These are phyloP conservation scores for rat (Rattus norvegicus) DNA, from an alignment of 2,113 vertebrate species.

Conservation along the genomic window DNA sequence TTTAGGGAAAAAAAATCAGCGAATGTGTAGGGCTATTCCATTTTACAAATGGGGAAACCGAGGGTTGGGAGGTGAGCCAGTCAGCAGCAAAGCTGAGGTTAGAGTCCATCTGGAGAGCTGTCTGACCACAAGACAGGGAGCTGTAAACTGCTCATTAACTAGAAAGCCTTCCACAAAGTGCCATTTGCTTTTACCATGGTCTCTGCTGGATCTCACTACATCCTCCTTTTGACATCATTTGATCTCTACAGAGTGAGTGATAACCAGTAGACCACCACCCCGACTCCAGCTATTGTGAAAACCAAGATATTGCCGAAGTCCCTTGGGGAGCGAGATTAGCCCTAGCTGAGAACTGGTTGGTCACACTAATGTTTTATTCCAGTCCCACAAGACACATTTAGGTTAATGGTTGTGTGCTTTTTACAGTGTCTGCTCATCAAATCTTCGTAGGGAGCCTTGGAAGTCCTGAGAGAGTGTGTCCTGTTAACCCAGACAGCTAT, in stretches of 20 bases:
- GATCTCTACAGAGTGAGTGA: neutral
- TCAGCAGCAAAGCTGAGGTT: neutral
- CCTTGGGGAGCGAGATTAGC: neutral
- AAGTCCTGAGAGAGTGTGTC: neutral
- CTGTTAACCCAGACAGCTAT: neutral
- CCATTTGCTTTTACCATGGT: neutral
- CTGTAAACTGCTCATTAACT: accelerated
- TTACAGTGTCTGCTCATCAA: neutral
- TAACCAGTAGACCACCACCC: neutral
- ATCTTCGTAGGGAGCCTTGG: neutral
- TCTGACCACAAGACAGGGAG: neutral
- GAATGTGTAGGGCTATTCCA: neutral
- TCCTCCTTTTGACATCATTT: neutral
- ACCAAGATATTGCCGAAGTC: neutral
- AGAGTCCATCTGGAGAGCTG: neutral
- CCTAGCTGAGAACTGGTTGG: neutral
- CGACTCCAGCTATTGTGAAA: neutral
- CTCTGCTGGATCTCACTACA: neutral
- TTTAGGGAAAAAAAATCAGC: neutral
- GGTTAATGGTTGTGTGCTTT: neutral
- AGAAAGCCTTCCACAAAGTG: neutral
- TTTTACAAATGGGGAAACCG: constrained; percentile 4
- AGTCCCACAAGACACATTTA: neutral
- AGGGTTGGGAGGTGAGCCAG: neutral
- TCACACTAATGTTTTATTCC: neutral